Evolutionary conservation across 2,888 invertebrate species (phyloP).

Genomic region (Liposcelis brunnea): DNA sequence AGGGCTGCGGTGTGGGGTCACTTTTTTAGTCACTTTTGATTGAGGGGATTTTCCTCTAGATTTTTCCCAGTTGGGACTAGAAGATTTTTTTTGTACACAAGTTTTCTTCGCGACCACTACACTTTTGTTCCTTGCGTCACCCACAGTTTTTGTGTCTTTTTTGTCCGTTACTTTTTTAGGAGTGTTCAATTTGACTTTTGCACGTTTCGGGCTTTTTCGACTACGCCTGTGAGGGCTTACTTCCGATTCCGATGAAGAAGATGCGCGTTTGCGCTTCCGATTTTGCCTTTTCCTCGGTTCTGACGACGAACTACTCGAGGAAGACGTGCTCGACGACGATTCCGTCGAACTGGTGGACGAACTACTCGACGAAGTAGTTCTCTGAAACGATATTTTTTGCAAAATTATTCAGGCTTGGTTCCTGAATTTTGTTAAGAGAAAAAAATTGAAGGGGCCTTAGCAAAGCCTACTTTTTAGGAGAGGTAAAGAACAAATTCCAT

Average conservation of each 20-base stretch:
- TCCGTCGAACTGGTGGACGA: constrained; percentile 44
- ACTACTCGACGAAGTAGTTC: constrained; percentile 25
- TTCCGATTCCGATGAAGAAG: constrained; percentile 16
- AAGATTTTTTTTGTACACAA: constrained; percentile 10
- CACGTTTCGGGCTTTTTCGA: constrained; percentile 8
- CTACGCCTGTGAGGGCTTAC: neutral
- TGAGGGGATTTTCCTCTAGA: constrained; percentile 1
- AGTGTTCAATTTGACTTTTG: constrained; percentile 4
- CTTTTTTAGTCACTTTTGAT: constrained; percentile 3
- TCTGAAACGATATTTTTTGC: too few species aligned
- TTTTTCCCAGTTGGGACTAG: constrained; percentile 11
- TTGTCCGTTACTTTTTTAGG: constrained; percentile 8
- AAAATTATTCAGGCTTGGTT: too few species aligned
- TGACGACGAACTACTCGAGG: constrained; percentile 35
- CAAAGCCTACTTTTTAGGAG: constrained; percentile 45
- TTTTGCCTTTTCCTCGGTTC: constrained; percentile 24
- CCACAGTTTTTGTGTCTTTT: constrained; percentile 10
- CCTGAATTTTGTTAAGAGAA: too few species aligned
- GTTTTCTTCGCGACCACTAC: constrained; percentile 11
- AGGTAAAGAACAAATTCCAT: constrained; percentile 50
- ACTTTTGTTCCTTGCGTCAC: too few species aligned
- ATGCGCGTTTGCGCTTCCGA: constrained; percentile 22
- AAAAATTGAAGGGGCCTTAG: too few species aligned
- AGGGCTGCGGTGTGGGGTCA: constrained; percentile 14
- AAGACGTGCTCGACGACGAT: constrained; percentile 39